Evolutionary conservation across 2,888 invertebrate genomes (phyloP).

Genomic region (Drosophila niveifrons): DNA sequence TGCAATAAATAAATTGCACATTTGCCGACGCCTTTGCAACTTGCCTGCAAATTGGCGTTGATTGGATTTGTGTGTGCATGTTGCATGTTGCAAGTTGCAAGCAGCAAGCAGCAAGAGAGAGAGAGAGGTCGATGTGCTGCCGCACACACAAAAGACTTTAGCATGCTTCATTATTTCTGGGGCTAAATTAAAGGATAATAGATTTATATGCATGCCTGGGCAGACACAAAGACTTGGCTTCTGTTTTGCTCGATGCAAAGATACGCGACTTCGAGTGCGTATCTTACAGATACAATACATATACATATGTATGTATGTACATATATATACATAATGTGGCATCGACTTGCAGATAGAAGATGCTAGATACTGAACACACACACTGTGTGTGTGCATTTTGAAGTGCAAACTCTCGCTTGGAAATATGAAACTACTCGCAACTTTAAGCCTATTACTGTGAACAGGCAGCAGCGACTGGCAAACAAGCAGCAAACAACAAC

Average conservation of each 20-base stretch:
- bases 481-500: slow-evolving; percentile 29
- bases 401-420: slow-evolving; percentile 13
- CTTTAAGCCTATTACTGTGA: slow-evolving; percentile 33
- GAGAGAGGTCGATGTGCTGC: slow-evolving; percentile 9
- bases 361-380: slow-evolving; percentile 3
- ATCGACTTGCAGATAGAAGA: slow-evolving; percentile 25
- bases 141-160: slow-evolving; percentile 48
- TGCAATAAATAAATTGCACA: slow-evolving; percentile 73
- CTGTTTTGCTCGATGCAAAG: slow-evolving; percentile 7
- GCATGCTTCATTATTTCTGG: slow-evolving; percentile 73
- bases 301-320: neutral
- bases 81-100: slow-evolving; percentile 37
- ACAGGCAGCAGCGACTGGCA: slow-evolving; percentile 36
- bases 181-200: slow-evolving; percentile 79
- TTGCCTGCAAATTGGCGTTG: slow-evolving; percentile 73
- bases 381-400: slow-evolving; percentile 11
- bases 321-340: slow-evolving; percentile 4
- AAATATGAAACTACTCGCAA: slow-evolving; percentile 11
- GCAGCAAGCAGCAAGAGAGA: neutral
- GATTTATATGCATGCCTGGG: slow-evolving; percentile 69
- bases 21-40: slow-evolving; percentile 57
- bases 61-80: slow-evolving; percentile 67
- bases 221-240: slow-evolving; percentile 31
- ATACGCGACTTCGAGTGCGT: slow-evolving; percentile 7
- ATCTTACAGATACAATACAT: slow-evolving; percentile 3